Conservation (phyloP, 2,113 vertebrate species). For the Dendropsophus ebraccatus region DNA sequence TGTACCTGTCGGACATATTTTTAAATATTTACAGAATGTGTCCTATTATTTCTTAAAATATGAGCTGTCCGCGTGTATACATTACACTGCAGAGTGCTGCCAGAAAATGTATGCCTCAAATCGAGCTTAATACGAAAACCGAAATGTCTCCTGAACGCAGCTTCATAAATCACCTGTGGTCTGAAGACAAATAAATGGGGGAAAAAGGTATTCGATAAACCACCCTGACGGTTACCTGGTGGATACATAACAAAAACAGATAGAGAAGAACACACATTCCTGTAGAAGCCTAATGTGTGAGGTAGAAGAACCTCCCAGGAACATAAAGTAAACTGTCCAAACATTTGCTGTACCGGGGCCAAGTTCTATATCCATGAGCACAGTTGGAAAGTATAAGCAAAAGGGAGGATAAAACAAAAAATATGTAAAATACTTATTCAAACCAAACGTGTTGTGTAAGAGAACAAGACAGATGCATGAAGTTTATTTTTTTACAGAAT, state of each 20-base stretch:
- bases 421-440: constrained; percentile 6
- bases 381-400: not conserved
- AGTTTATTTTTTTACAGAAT: not conserved
- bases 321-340: constrained; percentile 50
- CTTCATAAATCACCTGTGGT: constrained; percentile 5
- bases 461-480: not conserved
- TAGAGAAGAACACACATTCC: constrained; percentile 35
- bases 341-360: constrained; percentile 22
- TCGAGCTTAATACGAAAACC: constrained; percentile 26
- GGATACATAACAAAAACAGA: constrained; percentile 47
- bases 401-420: constrained; percentile 2
- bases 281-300: not conserved
- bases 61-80: constrained; percentile 33
- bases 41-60: constrained; percentile 42
- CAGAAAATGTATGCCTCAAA: constrained; percentile 1
- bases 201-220: not conserved
- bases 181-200: not conserved
- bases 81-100: constrained; percentile 3
- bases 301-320: constrained; percentile 48
- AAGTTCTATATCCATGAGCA: constrained; percentile 39
- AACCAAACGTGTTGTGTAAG: not conserved
- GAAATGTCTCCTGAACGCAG: constrained; percentile 3
- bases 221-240: constrained; percentile 31
- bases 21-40: not conserved
- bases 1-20: constrained; percentile 36